Evolutionary conservation across 2,888 invertebrate genomes (phyloP), one percentile per base, ranked within the genome.

Genomic region (Dorcus hopei): DNA sequence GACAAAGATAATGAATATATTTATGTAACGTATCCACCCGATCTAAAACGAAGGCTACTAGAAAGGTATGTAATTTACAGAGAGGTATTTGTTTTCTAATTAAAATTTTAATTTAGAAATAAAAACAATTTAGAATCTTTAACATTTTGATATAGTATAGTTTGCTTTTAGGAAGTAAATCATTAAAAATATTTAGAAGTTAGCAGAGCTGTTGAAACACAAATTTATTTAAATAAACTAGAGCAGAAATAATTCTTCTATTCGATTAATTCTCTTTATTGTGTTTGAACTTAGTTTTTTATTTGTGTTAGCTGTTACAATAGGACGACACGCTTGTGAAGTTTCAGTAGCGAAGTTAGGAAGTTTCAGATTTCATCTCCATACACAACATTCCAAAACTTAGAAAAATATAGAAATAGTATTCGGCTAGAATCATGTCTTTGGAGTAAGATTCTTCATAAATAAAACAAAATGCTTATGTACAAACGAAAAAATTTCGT

Each of bases 11-110:
- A 87, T 76, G 89, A 89, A 78, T 93, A 92, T 78, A 92, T 93
- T 73, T 93, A 92, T 79, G 92, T 92, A 68, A 90, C 91, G 54
- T 93, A 92, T 82, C 93, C 93, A 67, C 91, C 91, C 41, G 92
- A 93, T 78, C 82, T 93, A 63, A 92, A 93, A 79, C 85, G 91
- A 71, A 83, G 92, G 65, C 84, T 92, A 70, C 82, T 92, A 68
- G 92, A 92, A 81, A 90, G 90, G 89, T 90, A 84, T 68, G 73
- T 71, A 14, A 58, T 62, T 9, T 39, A 33, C 26, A 79, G 26
- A 5, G 26, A 2, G 26, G 14, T 14, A 14, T 14, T 14, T 14
- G 14, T 14, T 14, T 14, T 14, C 5, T 26, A 26, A 26, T 26
- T 26, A 63, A 72, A 74, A 64, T 63, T 80, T 69, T 14, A 14